phyloP scores from a whole-genome alignment of 2,797 vertebrate species.

The Triplophysa bombifrons region DNA sequence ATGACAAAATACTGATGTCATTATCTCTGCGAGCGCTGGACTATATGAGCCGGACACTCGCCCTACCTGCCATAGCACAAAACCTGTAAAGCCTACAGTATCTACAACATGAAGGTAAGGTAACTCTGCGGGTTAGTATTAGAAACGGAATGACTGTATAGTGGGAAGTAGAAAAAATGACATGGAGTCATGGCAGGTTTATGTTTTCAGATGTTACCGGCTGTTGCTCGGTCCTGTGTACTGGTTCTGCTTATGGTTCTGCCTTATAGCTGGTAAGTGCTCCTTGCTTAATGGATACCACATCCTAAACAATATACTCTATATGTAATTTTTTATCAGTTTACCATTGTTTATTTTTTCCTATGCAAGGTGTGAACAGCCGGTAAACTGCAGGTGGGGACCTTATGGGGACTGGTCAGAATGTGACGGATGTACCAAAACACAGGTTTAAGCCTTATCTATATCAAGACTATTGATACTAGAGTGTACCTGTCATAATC shows the following conservation, averaged over 20 bases:
- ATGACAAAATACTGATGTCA: constrained; percentile 55
- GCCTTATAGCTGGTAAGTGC: constrained; percentile 63
- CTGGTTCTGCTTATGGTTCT: constrained; percentile 48
- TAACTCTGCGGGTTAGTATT: too few relatives aligned
- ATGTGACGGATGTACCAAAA: constrained; percentile 86
- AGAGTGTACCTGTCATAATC: neutral
- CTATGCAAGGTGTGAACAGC: constrained; percentile 66
- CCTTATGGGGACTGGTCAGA: constrained; percentile 86
- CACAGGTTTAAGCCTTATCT: constrained; percentile 75
- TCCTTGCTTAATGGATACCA: neutral
- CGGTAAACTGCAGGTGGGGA: constrained; percentile 84
- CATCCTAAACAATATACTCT: neutral
- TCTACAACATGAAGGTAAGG: constrained; percentile 72
- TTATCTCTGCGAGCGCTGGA: neutral
- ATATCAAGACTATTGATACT: neutral
- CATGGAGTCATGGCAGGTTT: neutral
- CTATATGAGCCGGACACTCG: constrained; percentile 51
- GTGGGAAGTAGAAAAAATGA: neutral
- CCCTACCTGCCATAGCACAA: constrained; percentile 30
- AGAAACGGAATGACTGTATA: neutral
- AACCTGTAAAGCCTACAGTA: constrained; percentile 52
- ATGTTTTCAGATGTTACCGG: constrained; percentile 54
- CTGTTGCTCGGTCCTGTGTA: constrained; percentile 39
- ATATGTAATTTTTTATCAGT: neutral
- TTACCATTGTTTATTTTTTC: neutral